Conservation (phyloP, 2,888 invertebrate species). For the Keiferia lycopersicella region DNA sequence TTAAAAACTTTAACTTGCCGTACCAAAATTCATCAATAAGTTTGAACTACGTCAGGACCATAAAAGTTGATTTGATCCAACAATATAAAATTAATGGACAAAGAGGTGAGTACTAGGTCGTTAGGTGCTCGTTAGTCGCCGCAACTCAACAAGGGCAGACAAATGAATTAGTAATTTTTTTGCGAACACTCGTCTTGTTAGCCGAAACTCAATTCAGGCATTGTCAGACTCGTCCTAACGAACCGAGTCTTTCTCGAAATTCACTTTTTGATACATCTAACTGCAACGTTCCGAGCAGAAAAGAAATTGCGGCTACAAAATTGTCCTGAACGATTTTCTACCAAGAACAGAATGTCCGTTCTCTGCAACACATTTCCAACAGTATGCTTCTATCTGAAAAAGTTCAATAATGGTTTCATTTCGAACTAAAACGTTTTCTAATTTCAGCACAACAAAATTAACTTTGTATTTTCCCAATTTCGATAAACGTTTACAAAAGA, state of each 20-base stretch:
- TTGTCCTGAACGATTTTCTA: neutral
- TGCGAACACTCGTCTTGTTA: constrained; percentile 10
- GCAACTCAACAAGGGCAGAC: neutral
- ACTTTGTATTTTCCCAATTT: constrained; percentile 1
- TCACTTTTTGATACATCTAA: constrained; percentile 5
- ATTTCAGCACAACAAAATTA: neutral
- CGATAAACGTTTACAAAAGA: neutral
- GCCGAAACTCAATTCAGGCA: neutral
- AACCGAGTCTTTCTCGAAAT: neutral
- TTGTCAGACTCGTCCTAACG: constrained; percentile 11
- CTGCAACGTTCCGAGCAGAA: neutral
- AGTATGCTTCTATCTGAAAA: neutral
- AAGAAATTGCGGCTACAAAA: neutral
- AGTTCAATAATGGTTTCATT: neutral
- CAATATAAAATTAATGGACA: too few relatives aligned
- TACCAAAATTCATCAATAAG: too few relatives aligned
- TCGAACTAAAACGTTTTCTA: neutral
- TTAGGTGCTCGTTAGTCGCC: neutral
- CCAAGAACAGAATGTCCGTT: neutral
- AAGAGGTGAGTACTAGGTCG: neutral
- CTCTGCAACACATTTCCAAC: constrained; percentile 5
- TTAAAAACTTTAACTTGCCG: too few relatives aligned
- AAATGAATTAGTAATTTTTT: constrained; percentile 13
- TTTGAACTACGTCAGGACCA: too few relatives aligned
- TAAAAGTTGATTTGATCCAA: too few relatives aligned